These are phyloP conservation scores for Platycercus adscitus DNA, from an alignment of 2,113 vertebrate species.

Conservation along the genomic window DNA sequence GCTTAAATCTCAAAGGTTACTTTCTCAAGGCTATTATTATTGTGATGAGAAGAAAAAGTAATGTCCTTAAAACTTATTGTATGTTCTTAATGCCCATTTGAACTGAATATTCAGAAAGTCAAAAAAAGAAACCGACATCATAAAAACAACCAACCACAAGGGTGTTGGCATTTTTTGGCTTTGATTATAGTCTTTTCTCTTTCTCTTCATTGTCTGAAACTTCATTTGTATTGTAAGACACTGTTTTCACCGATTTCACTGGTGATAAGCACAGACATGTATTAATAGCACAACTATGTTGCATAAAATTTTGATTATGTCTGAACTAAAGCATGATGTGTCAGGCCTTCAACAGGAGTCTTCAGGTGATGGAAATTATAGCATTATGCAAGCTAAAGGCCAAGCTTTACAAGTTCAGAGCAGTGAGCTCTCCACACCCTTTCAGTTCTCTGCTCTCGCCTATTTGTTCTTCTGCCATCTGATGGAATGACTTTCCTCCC, in stretches of 20 bases:
- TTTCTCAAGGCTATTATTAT: not conserved
- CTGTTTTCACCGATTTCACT: not conserved
- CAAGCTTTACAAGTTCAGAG: not conserved
- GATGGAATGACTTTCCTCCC: not conserved
- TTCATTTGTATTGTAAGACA: not conserved
- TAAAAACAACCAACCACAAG: not conserved
- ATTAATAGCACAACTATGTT: not conserved
- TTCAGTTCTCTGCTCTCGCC: not conserved
- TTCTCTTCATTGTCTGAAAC: not conserved
- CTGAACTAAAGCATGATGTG: not conserved
- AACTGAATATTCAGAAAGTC: not conserved
- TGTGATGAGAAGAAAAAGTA: not conserved
- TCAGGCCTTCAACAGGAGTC: not conserved
- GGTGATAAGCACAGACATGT: not conserved
- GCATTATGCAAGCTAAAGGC: not conserved
- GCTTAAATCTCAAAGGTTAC: not conserved
- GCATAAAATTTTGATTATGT: not conserved
- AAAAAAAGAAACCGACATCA: not conserved
- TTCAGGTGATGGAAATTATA: not conserved
- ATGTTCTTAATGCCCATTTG: not conserved
- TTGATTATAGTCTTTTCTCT: not conserved
- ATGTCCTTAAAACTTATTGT: not conserved
- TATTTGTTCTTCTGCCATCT: not conserved
- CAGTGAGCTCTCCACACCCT: not conserved
- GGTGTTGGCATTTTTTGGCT: not conserved